Base-by-base conservation (phyloP, 53 echinoderm and acorn worm genomes). In the Crossaster papposus region DNA sequence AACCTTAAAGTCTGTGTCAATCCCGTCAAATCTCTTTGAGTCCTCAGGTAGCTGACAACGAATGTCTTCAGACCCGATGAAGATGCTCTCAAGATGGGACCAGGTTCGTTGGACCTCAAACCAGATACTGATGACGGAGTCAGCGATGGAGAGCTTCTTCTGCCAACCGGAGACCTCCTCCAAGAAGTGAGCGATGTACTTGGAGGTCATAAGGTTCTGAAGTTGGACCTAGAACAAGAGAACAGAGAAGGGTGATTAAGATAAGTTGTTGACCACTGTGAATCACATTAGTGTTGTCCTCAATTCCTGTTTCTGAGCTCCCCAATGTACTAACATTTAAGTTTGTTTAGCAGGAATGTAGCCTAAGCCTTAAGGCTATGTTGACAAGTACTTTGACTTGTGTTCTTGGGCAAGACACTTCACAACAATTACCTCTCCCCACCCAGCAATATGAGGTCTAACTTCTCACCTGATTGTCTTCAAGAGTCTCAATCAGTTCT, bases 51-150 rank as follows among this genome's bases (percentile, higher is more conserved):
- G 92, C 91, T 97, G 97, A 70, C 79, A 94, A 62, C 97, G 96
- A 91, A 97, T 97, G 79, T 97, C 97, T 77, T 97, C 97, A 1
- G 97, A 97, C n/a, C 97, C 97, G 72, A 97, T 97, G 95, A 97
- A 97, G 93, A 97, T 97, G 84, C 97, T 97, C 93, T 97, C 97
- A 70, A 97, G 91, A 93, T 97, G 97, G 37, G 97, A 97, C 98
- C 98, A 97, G 32, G 98, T 97, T 52, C 98, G 91, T 80, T 97
- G 98, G 12, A 97, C 98, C 80, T 97, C 98, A 97, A 97, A 96
- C 94, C 96, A 96, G 91, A 97, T 97, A 86, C 89, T 92, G 92
- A 97, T 95, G 90, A 97, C 98, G 14, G 95, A 95, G 77, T 97
- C 98, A 0, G 98, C 95, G 54, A 92, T 97, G 74, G 98, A 96